Evolutionary conservation across 2,888 invertebrate genomes (phyloP), one percentile per base, ranked within the genome.

Genomic region (Tetragonula carbonaria): DNA sequence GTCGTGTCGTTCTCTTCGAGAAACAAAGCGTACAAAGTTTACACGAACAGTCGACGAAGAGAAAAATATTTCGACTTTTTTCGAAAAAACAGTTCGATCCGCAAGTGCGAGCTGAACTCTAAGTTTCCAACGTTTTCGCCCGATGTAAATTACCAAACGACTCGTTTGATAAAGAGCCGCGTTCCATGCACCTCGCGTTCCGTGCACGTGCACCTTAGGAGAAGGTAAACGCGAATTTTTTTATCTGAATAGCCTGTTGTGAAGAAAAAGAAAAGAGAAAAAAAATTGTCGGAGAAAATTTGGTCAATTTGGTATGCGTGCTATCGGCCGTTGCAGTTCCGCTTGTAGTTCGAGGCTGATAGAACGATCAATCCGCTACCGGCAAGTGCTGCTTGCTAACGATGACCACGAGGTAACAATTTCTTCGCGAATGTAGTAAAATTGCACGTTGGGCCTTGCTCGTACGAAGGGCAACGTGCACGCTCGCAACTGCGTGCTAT

Each of bases 361-460:
- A 67, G 63, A 81, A 81, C 70, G 74, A 77, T 85, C 68, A 82
- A 80, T 78, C 66, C 71, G 74, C 76, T 73, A 75, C 68, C 55
- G 62, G 57, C 72, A 77, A 74, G 82, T 68, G 73, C 67, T 57
- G 57, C 63, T 74, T 70, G 67, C 78, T 78, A 67, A 82, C 76
- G 77, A 75, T 71, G 68, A 75, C 82, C 84, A 80, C 74, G 80
- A 82, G 82, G 81, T 72, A 82, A 84, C 87, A 83, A 88, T 87
- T 86, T 91, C 88, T 87, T 86, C 87, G 87, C 83, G 84, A 91
- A 88, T 88, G 87, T 85, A 87, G 86, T 72, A 86, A 90, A 91
- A 91, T 88, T 90, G 88, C 88, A 91, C 84, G 87, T 77, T 87
- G 63, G 8, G 45, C 80, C 68, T 21, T 68, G 66, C 75, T 73